Percentiles rank a stretch among this genome's conserved stretches.
phyloP scores from a whole-genome alignment of 2,113 vertebrate genomes.

The Cygnus atratus region DNA sequence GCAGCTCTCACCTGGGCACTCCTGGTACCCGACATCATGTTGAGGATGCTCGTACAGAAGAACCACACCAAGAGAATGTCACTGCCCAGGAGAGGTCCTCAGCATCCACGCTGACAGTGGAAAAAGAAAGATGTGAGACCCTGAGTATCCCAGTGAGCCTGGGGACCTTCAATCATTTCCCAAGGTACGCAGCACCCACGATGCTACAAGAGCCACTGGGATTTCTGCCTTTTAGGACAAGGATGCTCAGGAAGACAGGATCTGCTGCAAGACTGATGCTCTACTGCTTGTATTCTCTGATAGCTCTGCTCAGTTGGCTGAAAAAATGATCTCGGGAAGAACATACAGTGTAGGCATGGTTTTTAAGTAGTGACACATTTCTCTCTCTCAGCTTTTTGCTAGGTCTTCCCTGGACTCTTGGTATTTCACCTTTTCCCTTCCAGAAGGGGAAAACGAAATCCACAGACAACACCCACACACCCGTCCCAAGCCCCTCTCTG shows the following conservation, averaged over 20 bases:
- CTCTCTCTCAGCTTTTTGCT: neutral
- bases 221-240: neutral
- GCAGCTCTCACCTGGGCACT: neutral
- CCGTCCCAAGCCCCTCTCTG: neutral
- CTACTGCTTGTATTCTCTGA: neutral
- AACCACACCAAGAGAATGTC: neutral
- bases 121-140: neutral
- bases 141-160: neutral
- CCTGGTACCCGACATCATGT: neutral
- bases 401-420: neutral
- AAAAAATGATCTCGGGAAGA: neutral
- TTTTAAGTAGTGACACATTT: conserved; percentile 14
- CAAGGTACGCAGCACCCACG: neutral
- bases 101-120: neutral
- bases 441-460: neutral
- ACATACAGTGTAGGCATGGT: neutral
- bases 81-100: neutral
- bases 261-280: conserved; percentile 19
- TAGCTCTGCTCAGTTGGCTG: neutral
- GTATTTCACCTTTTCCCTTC: neutral
- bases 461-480: neutral
- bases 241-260: neutral
- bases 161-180: neutral
- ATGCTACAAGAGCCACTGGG: neutral
- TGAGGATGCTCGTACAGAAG: neutral